Base-by-base conservation (phyloP, 2,113 vertebrate species). In the Pelusios castaneus region DNA sequence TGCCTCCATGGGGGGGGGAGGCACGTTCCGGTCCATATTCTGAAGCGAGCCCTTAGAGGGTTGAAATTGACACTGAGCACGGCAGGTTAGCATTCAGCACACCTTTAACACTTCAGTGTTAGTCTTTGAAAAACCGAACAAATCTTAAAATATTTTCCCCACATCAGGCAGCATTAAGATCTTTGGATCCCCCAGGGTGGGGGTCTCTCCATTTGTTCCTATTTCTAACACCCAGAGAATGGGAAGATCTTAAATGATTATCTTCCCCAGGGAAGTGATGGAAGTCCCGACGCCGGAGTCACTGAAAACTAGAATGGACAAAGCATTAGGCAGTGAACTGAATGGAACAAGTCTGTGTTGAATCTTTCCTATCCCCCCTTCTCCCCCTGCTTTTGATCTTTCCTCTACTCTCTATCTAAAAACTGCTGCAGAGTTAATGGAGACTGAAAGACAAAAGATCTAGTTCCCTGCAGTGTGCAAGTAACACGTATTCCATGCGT, bases 1-100 rank as follows among this genome's bases (percentile, higher is more conserved):
- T 87, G 94, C 87, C 91, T 97, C 88, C 86, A 76, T 67, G 91
- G 90, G 34, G 93, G 94, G 81, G 85, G 56, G 60, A 55, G n/a
- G 19, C 63, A 38, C 38, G 56, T 93, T 88, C 92, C 80, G 78
- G 76, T 80, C 93, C 1, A 0, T 84, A 75, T 84, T 41, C 54
- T 58, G 85, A 85, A 85, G 45, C 3, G 2, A 82, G 80, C 60
- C 80, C 60, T 0, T 0, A 0, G 56, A 16, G 70, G 1, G 4
- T 77, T 63, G 27, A 78, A 27, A 47, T 51, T 43, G 1, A 90
- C 84, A 27, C 41, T 55, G 47, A 1, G 0, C 81, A 79, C 43
- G 34, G 0, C 3, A 56, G 89, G 1, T 0, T 49, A 34, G n/a
- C 9, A 54, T 25, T 78, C 73, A 49, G 84, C 73, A 25, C 16